These are phyloP conservation scores for Pachyseris speciosa DNA, from an alignment of 64 coral and sea anemone species.

Conservation along the genomic window DNA sequence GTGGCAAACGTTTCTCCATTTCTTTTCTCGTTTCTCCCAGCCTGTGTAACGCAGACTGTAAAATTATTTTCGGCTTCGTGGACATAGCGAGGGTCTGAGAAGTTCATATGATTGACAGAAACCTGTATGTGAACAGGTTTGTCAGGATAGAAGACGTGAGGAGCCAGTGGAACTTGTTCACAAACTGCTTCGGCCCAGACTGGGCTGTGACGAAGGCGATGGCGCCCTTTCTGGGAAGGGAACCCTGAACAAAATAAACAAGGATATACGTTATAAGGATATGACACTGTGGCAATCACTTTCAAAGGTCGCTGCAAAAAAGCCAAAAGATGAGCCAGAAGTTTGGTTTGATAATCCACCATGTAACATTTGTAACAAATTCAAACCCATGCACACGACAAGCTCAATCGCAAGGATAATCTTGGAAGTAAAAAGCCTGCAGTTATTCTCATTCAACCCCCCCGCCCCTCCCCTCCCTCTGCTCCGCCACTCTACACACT, in stretches of 20 bases:
- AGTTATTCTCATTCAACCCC: too few species aligned
- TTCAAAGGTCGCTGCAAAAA: too few species aligned
- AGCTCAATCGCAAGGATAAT: too few species aligned
- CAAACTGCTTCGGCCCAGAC: slow-evolving; percentile 33
- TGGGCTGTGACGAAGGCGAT: background rate
- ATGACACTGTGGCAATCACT: too few species aligned
- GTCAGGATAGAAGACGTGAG: slow-evolving; percentile 80
- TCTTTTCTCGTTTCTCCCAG: slow-evolving; percentile 49
- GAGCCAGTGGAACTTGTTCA: slow-evolving; percentile 35
- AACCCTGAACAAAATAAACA: slow-evolving; percentile 43
- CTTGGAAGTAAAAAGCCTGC: too few species aligned
- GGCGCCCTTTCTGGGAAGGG: slow-evolving; percentile 55
- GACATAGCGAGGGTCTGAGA: slow-evolving; percentile 34
- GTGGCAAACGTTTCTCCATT: slow-evolving; percentile 29
- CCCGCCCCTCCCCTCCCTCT: too few species aligned
- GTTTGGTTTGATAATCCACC: too few species aligned
- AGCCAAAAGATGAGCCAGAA: too few species aligned
- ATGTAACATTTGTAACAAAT: too few species aligned
- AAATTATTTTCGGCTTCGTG: slow-evolving; percentile 71
- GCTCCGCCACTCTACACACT: too few species aligned
- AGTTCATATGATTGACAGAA: slow-evolving; percentile 73
- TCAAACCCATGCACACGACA: too few species aligned
- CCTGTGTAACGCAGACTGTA: slow-evolving; percentile 46
- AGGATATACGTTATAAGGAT: too few species aligned
- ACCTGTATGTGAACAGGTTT: slow-evolving; percentile 82